phyloP scores from a whole-genome alignment of 2,888 invertebrate genomes.

The Hyppa rectilinea region DNA sequence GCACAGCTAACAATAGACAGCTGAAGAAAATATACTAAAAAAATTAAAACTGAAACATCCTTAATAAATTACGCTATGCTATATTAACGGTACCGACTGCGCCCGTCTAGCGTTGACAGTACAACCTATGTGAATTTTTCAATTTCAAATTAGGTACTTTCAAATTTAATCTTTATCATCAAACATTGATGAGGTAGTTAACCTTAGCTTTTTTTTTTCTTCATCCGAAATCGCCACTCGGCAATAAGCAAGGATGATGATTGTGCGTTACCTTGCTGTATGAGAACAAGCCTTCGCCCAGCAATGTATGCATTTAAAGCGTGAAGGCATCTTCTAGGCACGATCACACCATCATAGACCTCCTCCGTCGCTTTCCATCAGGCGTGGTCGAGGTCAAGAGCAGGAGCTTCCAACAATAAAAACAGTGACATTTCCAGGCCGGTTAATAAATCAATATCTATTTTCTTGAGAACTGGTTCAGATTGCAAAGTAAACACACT shows the following conservation, averaged over 20 bases:
- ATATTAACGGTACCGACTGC: no score
- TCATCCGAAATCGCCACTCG: neutral
- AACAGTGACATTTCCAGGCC: constrained; percentile 9
- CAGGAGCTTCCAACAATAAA: no score
- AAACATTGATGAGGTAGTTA: neutral
- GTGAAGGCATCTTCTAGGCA: no score
- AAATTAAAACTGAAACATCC: no score
- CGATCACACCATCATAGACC: no score
- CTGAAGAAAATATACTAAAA: no score
- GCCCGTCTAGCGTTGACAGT: no score
- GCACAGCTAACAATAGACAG: no score
- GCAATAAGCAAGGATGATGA: neutral
- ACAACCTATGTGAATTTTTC: neutral
- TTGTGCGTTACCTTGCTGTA: neutral
- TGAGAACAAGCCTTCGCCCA: neutral
- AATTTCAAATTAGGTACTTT: neutral
- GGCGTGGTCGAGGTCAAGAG: no score
- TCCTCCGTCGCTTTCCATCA: no score
- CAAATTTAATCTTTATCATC: neutral
- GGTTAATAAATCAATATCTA: neutral
- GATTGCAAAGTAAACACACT: neutral
- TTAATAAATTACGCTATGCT: no score
- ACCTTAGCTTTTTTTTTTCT: neutral
- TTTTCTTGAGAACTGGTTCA: neutral
- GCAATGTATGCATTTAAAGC: no score